Conservation (phyloP, 1,140 invertebrate genomes). For the Lamellibrachia luymesi region DNA sequence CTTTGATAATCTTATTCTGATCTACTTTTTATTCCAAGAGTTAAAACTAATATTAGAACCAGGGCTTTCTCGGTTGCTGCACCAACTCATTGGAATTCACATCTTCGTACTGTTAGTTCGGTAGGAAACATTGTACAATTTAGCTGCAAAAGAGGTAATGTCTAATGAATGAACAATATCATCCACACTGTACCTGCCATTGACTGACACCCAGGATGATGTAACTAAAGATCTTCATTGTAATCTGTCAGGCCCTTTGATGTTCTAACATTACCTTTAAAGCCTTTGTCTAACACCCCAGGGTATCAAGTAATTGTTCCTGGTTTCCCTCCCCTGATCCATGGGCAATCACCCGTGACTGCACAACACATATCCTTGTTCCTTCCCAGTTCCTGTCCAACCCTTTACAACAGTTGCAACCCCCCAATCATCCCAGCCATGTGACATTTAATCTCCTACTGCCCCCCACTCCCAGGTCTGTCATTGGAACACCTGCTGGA, state of each 20-base stretch:
- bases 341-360: background rate
- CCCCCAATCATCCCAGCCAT: background rate
- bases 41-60: too few relatives aligned
- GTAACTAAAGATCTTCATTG: background rate
- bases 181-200: background rate
- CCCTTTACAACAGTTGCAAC: background rate
- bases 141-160: background rate
- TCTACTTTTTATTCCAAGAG: too few relatives aligned
- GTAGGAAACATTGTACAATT: too few relatives aligned
- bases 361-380: background rate
- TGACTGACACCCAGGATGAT: background rate
- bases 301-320: background rate
- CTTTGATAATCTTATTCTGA: too few relatives aligned
- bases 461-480: background rate
- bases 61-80: too few relatives aligned
- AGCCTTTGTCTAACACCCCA: background rate
- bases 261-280: background rate
- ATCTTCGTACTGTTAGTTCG: too few relatives aligned
- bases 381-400: background rate
- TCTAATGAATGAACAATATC: background rate
- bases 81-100: too few relatives aligned
- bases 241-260: background rate
- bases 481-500: background rate
- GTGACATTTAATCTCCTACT: background rate
- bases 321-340: background rate